Percentiles rank a stretch among this genome's conserved stretches.
phyloP scores from a whole-genome alignment of 2,797 vertebrate genomes.

The Oreochromis mossambicus region DNA sequence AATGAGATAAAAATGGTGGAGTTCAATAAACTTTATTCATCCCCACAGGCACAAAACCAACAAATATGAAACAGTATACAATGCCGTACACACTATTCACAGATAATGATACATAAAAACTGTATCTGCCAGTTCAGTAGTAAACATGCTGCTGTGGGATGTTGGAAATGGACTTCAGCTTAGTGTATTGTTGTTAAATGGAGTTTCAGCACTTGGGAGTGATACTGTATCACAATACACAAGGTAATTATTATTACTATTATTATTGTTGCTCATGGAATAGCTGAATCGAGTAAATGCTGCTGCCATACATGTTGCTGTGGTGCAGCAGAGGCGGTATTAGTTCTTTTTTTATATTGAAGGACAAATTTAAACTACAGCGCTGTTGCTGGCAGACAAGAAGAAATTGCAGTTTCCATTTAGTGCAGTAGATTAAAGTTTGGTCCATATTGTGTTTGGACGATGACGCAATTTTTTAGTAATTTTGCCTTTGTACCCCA shows the following conservation, averaged over 20 bases:
- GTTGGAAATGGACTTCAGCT: constrained; percentile 2
- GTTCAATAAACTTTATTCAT: constrained; percentile 24
- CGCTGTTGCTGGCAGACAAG: not conserved
- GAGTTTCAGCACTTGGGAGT: constrained; percentile 10
- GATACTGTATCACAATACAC: not conserved
- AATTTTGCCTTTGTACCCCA: not conserved
- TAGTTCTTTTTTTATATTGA: not conserved
- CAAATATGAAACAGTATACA: not conserved
- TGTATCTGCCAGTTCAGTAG: constrained; percentile 7
- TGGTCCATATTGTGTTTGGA: not conserved
- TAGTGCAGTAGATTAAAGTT: not conserved
- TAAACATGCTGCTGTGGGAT: constrained; percentile 13
- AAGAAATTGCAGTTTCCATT: not conserved
- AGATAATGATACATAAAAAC: constrained; percentile 5
- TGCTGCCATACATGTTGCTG: not conserved
- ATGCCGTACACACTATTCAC: not conserved
- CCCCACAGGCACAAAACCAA: constrained; percentile 9
- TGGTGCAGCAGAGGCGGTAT: not conserved
- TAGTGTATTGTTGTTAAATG: constrained; percentile 19
- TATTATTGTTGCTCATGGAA: not conserved
- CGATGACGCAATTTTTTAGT: rapidly evolving
- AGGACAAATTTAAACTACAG: not conserved
- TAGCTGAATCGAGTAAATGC: not conserved
- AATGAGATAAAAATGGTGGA: not conserved
- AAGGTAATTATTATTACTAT: not conserved